Base-by-base conservation (phyloP, 2,113 vertebrate genomes). In the Nymphicus hollandicus region DNA sequence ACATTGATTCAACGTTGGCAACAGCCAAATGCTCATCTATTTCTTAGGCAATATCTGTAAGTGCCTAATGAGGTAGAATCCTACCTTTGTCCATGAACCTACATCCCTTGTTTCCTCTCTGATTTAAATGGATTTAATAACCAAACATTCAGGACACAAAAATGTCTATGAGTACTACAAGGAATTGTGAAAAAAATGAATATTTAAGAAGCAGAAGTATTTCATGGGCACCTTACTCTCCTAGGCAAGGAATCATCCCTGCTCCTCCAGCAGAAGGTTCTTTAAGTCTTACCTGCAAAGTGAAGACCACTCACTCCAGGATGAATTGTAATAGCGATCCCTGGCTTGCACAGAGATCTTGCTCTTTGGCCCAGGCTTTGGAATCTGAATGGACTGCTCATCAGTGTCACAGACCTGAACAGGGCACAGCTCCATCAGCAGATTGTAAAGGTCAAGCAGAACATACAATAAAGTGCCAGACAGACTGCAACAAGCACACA, bases 291-390 rank as follows among this genome's bases (percentile, higher is more conserved):
- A 97, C 96, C 97, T 98, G 95, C 96, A 91, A 2, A 50, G 77
- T 0, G 95, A 64, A 33, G 97, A 97, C 97, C 96, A 96, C 10
- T 94, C 33, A 10, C 98, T 98, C 97, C 97, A 98, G n/a, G 65
- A 94, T 9, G 97, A 97, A 49, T 58, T 95, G 29, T 97, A 97
- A 41, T 97, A 98, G 50, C 94, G 80, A 88, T 98, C 98, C 79
- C 80, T 92, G 73, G 98, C 97, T 92, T 84, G 95, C 82, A 98
- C 87, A 1, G 6, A 31, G 35, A 98, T 77, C 74, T 60, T 78
- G 35, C 77, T 86, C 4, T 65, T 82, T 11, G 92, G 94, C n/a
- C 65, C 70, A 0, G 18, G 3, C 1, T 0, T 19, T 10, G 53
- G 14, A 52, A 97, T 73, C 72, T 76, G 76, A 68, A 96, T 1